Evolutionary conservation across 2,113 vertebrate genomes (phyloP), one percentile per base, ranked within the genome.

Genomic region (Ptilonorhynchus violaceus): DNA sequence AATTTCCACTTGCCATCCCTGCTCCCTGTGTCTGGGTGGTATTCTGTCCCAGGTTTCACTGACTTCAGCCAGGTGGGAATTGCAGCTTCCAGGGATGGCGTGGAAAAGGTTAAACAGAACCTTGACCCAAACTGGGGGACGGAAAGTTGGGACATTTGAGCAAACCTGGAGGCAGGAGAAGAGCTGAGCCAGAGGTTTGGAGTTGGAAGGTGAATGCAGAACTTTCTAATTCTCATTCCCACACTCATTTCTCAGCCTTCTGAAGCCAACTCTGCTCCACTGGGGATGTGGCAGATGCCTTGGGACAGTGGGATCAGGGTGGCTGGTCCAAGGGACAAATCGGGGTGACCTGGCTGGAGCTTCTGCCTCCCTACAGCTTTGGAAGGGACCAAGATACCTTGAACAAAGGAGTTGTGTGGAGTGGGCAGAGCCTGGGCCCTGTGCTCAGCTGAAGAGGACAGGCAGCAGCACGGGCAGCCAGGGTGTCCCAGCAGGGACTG

Each of bases 1-100:
- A 63, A 56, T 16, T 42, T 44, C 49, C 7, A 2, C 13, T 41
- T 81, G 55, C 66, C 44, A 56, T 37, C 33, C 33, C 44, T 7
- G 2, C 62, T 74, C 3, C 42, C 50, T 0, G 0, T 7, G 15
- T 31, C 41, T 31, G 46, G 24, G 20, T 56, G 14, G 28, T 44
- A 50, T 33, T 62, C 63, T 85, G 27, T 39, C 60, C 69, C 33
- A 41, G 23, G 20, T 72, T 67, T 75, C 64, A n/a, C 3, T 44
- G 21, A 44, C 42, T 25, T 66, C 37, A 44, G 69, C 35, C 11
- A 7, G 30, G 46, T 52, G 41, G 68, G 46, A 78, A 39, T 2
- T 33, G 46, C 30, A 90, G n/a, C 35, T 81, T 64, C 46, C 5
- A 8, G 46, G 44, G 19, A 62, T 15, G 28, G 24, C 10, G 18